Percentiles rank a stretch among this genome's conserved stretches.
These are phyloP conservation scores for Macrotus californicus DNA, from an alignment of 2,113 vertebrate genomes.

Conservation along the genomic window DNA sequence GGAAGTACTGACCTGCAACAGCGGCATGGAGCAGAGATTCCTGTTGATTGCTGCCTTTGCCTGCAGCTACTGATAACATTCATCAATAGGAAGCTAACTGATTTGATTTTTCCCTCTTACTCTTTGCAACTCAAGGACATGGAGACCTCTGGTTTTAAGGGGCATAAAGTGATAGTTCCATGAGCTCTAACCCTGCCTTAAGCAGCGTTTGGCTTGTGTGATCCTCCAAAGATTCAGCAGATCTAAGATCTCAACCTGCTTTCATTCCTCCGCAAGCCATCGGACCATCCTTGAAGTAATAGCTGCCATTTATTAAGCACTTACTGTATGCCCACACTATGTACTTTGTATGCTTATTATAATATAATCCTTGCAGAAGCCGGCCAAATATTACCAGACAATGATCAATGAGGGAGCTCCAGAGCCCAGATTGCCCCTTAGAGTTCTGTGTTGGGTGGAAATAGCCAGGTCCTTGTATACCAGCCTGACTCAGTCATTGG, in stretches of 20 bases:
- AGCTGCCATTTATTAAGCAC: not conserved
- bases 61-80: not conserved
- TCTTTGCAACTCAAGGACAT: not conserved
- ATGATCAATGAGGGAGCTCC: not conserved
- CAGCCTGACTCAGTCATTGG: not conserved
- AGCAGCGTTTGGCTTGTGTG: not conserved
- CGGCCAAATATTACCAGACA: not conserved
- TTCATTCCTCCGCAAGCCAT: not conserved
- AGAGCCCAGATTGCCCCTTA: not conserved
- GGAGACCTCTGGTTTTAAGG: not conserved
- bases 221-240: not conserved
- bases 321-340: not conserved
- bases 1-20: slow-evolving; percentile 33
- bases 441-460: not conserved
- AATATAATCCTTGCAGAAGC: not conserved
- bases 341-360: not conserved
- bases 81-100: not conserved
- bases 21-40: not conserved
- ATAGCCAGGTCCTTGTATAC: not conserved
- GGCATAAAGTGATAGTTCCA: not conserved
- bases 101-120: not conserved
- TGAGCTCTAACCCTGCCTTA: not conserved
- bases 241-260: not conserved
- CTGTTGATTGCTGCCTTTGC: not conserved
- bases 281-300: not conserved